Evolutionary conservation across 2,888 invertebrate species (phyloP), one percentile per base, ranked within the genome.

Genomic region (Drosophila aldrichi): DNA sequence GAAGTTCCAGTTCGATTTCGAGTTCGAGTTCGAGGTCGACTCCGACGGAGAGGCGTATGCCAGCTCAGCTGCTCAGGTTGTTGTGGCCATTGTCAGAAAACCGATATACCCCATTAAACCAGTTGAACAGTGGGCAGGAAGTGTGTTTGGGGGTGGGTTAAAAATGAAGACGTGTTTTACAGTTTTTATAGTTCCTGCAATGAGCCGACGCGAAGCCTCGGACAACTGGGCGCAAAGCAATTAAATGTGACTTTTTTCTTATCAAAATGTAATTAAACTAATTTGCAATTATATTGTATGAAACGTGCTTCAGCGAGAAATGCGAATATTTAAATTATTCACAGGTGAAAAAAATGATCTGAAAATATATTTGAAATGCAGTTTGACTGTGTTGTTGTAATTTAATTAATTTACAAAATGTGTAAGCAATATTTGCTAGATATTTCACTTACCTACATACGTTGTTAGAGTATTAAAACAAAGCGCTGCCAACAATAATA

Each of bases 401-500:
- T 51, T 7, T 12, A 34, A 25, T 25, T 4, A 18, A 49, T 16
- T 25, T n/a, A 2, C 10, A n/a, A n/a, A n/a, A 25, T 16, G 14
- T n/a, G 12, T 4, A 2, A 12, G 20, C 18, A 34, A 34, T 34
- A 32, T 49, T 34, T 34, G n/a, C 29, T 2, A 44, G 14, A 38
- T 40, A 65, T 44, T 20, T 44, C 29, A 52, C 22, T 51, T 49
- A 32, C 76, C 44, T 32, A 32, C 76, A 41, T 32, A 32, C 51
- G 34, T 16, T n/a, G 20, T 48, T 38, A 77, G 77, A 44, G 79
- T 79, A 76, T 79, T 9, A 29, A 36, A 29, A 64, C 41, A 76
- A 54, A 63, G 63, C 63, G 55, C 40, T 43, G 59, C 38, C 29
- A 61, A n/a, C 46, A 61, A 49, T 29, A 41, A 63, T 38, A 55